Evolutionary conservation across 37 sponge, comb jelly and placozoan genomes (phyloP), one percentile per base, ranked within the genome.

Genomic region (Tethya wilhelma): DNA sequence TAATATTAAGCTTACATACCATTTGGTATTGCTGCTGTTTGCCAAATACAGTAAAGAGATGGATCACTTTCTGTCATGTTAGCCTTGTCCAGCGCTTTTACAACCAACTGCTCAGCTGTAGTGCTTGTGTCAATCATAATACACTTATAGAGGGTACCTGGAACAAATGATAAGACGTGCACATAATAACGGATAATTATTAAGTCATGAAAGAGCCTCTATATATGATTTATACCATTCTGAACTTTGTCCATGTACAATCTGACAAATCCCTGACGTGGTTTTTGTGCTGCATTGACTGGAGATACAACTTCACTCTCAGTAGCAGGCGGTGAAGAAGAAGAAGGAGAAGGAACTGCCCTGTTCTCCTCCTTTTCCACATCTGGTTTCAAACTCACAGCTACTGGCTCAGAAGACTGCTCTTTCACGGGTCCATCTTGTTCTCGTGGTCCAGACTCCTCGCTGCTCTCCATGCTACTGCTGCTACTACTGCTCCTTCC

Each of bases 241-340:
- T 83, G 84, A 1, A 83, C 76, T 17, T 34, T 74, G 42, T 83
- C 64, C 90, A 90, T 90, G 71, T 69, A 80, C n/a, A 90, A 70
- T 34, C 66, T 84, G 5, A 89, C 33, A 29, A 82, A 49, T 3
- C 85, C n/a, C n/a, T n/a, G n/a, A n/a, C n/a, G n/a, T n/a, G n/a
- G n/a, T n/a, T n/a, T n/a, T n/a, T n/a, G 70, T 73, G 63, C 44
- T 63, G 17, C 0, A 42, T 39, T 36, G 62, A 20, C 29, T 5
- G 26, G 34, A n/a, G n/a, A n/a, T n/a, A n/a, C n/a, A n/a, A n/a
- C 30, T 4, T 5, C 31, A 31, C 26, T 57, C 11, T 29, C 38
- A 37, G 64, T 5, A 76, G 34, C 1, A 63, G 43, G 65, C 9
- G 1, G 42, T 7, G 55, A 1, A 49, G 55, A 30, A 49, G 73